Percentiles rank a stretch among this genome's conserved stretches.
phyloP scores from a whole-genome alignment of 1,140 invertebrate species.

The Chlorops oryzae region DNA sequence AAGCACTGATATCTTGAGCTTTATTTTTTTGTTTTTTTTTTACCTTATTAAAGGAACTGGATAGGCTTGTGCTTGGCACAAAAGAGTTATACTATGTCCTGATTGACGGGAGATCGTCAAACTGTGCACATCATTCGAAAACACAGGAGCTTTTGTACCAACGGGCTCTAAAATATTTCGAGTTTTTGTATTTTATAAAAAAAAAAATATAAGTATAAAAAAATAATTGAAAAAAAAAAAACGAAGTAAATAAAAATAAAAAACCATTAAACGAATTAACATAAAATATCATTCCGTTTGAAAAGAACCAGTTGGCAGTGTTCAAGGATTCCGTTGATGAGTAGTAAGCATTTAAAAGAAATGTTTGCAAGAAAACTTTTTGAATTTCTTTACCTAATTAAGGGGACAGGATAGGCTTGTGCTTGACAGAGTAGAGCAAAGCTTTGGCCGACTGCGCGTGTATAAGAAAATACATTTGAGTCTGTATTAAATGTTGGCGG shows the following conservation, averaged over 20 bases:
- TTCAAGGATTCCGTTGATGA: neutral
- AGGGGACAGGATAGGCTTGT: slow-evolving; percentile 68
- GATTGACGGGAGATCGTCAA: slow-evolving; percentile 51
- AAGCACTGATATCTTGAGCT: too few species aligned
- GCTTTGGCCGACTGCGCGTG: slow-evolving; percentile 45
- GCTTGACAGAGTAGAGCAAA: slow-evolving; percentile 66
- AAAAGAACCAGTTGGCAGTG: slow-evolving; percentile 13
- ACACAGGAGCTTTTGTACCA: slow-evolving; percentile 63
- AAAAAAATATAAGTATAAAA: neutral
- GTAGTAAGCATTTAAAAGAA: neutral
- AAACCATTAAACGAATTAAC: too few species aligned
- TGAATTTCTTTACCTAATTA: slow-evolving; percentile 59
- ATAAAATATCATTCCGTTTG: neutral
- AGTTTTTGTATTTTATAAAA: neutral
- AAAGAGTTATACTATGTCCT: slow-evolving; percentile 53
- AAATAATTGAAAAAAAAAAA: neutral
- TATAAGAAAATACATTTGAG: slow-evolving; percentile 54
- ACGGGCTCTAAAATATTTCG: slow-evolving; percentile 59
- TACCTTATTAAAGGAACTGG: slow-evolving; percentile 68
- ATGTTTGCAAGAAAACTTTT: too few species aligned
- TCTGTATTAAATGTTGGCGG: slow-evolving; percentile 61
- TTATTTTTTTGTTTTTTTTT: too few species aligned
- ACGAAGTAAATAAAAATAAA: too few species aligned
- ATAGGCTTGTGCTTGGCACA: slow-evolving; percentile 70
- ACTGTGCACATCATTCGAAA: slow-evolving; percentile 57